Percentiles rank a stretch among this genome's conserved stretches.
Conservation (phyloP, 2,113 vertebrate genomes). For the Myrmecobius fasciatus region DNA sequence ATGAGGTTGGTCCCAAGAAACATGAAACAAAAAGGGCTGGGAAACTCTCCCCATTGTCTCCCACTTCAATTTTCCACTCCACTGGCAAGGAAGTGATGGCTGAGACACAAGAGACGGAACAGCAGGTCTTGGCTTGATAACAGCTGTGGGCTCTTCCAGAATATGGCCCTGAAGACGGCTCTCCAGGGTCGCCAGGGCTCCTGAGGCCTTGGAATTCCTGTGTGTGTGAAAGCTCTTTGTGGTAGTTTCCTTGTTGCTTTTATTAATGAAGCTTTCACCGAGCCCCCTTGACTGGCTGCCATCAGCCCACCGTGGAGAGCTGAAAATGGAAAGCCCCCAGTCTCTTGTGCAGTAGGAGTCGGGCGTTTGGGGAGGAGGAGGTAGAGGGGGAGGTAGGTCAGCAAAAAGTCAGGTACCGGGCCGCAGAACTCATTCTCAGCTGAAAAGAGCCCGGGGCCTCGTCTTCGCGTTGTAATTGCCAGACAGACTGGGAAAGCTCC, state of each 20-base stretch:
- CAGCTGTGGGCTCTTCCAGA: background rate
- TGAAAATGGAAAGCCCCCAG: background rate
- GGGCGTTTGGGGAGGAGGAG: background rate
- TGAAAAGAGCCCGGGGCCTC: background rate
- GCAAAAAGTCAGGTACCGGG: background rate
- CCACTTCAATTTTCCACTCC: background rate
- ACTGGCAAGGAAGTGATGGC: background rate
- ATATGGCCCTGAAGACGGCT: background rate
- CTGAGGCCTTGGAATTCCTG: background rate
- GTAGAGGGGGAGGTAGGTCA: background rate
- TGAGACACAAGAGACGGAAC: conserved; percentile 10
- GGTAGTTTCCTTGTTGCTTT: background rate
- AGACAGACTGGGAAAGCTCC: background rate
- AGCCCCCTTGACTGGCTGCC: conserved; percentile 4
- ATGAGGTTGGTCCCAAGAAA: background rate
- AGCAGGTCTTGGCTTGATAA: conserved; percentile 6
- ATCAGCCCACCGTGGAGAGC: background rate
- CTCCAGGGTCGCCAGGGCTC: background rate
- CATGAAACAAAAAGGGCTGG: background rate
- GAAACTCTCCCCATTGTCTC: background rate
- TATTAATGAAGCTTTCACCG: background rate
- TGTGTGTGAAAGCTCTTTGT: background rate
- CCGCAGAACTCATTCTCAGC: background rate
- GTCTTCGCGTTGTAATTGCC: background rate
- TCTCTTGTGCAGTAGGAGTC: background rate